Evolutionary conservation across 2,888 invertebrate genomes (phyloP).

Genomic region (Amorpha juglandis): DNA sequence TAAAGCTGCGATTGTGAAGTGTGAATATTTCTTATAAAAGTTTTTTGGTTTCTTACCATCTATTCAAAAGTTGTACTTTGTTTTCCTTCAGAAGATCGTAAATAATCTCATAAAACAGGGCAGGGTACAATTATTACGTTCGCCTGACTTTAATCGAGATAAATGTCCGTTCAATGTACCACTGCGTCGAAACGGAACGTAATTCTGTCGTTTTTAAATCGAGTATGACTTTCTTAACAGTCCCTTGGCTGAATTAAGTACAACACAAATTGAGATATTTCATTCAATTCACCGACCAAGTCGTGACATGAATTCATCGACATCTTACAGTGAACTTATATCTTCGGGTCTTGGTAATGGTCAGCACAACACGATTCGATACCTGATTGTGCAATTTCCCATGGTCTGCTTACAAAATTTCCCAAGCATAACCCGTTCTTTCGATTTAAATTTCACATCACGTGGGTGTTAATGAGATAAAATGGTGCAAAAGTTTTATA

Average conservation of each 20-base stretch:
- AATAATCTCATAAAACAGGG: conserved; percentile 70
- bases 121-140: conserved; percentile 71
- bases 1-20: too few relatives aligned
- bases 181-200: conserved; percentile 49
- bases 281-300: conserved; percentile 26
- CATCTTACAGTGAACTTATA: conserved; percentile 13
- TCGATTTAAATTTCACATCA: conserved; percentile 11
- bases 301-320: conserved; percentile 9
- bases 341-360: conserved; percentile 18
- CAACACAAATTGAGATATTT: conserved; percentile 17
- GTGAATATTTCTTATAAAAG: neutral
- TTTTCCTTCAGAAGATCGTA: conserved; percentile 61
- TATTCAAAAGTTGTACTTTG: conserved; percentile 55
- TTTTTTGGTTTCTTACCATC: conserved; percentile 41
- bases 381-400: conserved; percentile 21
- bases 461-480: conserved; percentile 5
- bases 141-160: conserved; percentile 70
- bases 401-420: conserved; percentile 9
- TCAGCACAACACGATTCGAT: conserved; percentile 18
- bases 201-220: conserved; percentile 36
- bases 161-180: conserved; percentile 57
- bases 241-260: conserved; percentile 10
- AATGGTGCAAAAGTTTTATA: conserved; percentile 8
- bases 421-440: conserved; percentile 16
- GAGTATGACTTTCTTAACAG: conserved; percentile 18